Evolutionary conservation across 2,113 vertebrate genomes (phyloP), one percentile per base, ranked within the genome.

Genomic region (Dryoscopus gambensis): DNA sequence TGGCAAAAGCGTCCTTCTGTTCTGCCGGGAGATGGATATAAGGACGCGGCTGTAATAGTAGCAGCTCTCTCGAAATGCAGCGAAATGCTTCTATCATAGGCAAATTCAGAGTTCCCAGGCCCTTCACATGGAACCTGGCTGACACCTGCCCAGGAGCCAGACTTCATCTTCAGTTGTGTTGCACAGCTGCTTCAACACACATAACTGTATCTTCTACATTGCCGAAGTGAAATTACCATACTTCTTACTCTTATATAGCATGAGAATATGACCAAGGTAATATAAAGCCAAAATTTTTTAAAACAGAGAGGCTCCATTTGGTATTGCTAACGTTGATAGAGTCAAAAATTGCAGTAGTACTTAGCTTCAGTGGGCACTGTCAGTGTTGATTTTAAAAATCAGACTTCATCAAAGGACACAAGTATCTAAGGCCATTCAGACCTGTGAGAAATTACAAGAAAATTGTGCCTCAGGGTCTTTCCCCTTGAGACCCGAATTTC

Each of bases 41-140:
- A 35, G 33, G 44, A 12, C 6, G 0, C 0, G 5, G 30, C 4
- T 2, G 6, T 40, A 33, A 65, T 0, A 4, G 37, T 4, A 73
- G n/a, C 18, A 8, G 39, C 27, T 59, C 49, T 5, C 0, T 35
- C 52, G 33, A 20, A 64, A 35, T 1, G 8, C 59, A 23, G 24
- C 0, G 1, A 79, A 68, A 37, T 5, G 3, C 16, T 56, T 35
- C 40, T 18, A 2, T 31, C 24, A 4, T 16, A 5, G 63, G 13
- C 20, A 63, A 35, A 42, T 9, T 24, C 2, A 59, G 49, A 35
- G 42, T 7, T 63, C 21, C 59, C 37, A 22, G 35, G 21, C 47
- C 35, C 18, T 10, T 17, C 3, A 30, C 1, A 1, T 15, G 52
- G 33, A 42, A 42, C 33, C 19, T 12, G 30, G 33, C 74, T 37